Base-by-base conservation (phyloP, 2,888 invertebrate genomes). In the Halictus quadricinctus region DNA sequence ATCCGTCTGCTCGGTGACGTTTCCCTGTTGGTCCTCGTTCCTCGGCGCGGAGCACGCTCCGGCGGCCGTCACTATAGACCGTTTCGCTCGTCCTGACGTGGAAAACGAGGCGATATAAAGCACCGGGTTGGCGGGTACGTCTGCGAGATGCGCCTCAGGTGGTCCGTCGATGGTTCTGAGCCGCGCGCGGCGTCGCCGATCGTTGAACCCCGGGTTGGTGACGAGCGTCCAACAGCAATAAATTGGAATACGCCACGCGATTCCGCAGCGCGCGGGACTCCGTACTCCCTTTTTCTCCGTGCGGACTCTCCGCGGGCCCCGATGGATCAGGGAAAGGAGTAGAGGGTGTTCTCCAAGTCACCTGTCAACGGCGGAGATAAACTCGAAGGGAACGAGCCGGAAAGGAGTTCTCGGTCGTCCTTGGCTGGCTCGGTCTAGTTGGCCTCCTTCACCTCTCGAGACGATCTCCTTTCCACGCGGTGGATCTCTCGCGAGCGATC, bases 191-290 rank as follows among this genome's bases (percentile, higher is more conserved):
- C 72, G 50, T 79, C 83, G 83, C 78, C 86, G 80, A 88, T 86
- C 86, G 87, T 25, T 73, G 79, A 64, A 73, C 84, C 80, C 73
- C 25, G 36, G 58, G 58, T n/a, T 76, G 29, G 70, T 82, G 89
- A 87, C 86, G 84, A 89, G 85, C 82, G 86, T 83, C 87, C 80
- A 36, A 36, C 36, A 36, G 91, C 91, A 90, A 91, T 91, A 91
- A 91, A 91, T 91, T 91, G 91, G 91, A 91, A 91, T 91, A 91
- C 90, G 88, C 87, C 87, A 87, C 88, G 86, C 86, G 88, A 84
- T 89, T 86, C 86, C 80, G 78, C 21, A 64, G 76, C 25, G 29
- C 29, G 77, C 72, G 36, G 43, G n/a, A n/a, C n/a, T 58, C 8
- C 10, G n/a, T 58, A 58, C n/a, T 21, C 58, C n/a, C 36, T 36